Evolutionary conservation across 2,113 vertebrate genomes (phyloP).

Genomic region (Collichthys lucidus): DNA sequence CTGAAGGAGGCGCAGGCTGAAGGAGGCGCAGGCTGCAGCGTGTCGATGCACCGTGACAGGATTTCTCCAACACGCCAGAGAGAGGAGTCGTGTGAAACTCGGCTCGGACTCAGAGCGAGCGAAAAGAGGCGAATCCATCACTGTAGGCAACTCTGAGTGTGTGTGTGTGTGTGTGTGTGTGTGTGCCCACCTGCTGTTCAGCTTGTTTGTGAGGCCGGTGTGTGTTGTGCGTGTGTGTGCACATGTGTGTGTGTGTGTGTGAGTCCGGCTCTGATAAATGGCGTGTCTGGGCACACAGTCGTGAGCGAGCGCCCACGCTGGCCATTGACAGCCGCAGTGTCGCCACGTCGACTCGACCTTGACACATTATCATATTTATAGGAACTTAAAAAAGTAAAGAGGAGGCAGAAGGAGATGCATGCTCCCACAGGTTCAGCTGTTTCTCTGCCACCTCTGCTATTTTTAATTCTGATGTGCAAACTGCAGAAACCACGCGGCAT

Average conservation of each 20-base stretch:
- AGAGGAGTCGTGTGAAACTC: conserved; percentile 14
- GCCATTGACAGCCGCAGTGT: not conserved
- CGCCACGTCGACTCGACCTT: not conserved
- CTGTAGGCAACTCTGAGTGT: not conserved
- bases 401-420: not conserved
- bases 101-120: conserved; percentile 18
- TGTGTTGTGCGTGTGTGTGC: not conserved
- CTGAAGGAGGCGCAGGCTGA: conserved; percentile 8
- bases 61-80: conserved; percentile 33
- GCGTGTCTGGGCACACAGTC: conserved; percentile 1
- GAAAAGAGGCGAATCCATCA: conserved; percentile 23
- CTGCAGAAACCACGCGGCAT: not conserved
- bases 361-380: conserved; percentile 26
- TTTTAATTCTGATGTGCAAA: too few relatives aligned
- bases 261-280: conserved; percentile 28
- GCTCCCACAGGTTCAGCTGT: too few relatives aligned
- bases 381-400: not conserved
- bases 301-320: conserved; percentile 6
- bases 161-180: conserved; percentile 6
- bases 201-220: not conserved
- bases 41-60: conserved; percentile 68
- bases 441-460: too few relatives aligned
- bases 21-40: not conserved
- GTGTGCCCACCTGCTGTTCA: conserved; percentile 20
- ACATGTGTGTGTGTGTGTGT: not conserved